Conservation (phyloP, 2,797 vertebrate genomes). For the Parauchenoglanis punctatus region DNA sequence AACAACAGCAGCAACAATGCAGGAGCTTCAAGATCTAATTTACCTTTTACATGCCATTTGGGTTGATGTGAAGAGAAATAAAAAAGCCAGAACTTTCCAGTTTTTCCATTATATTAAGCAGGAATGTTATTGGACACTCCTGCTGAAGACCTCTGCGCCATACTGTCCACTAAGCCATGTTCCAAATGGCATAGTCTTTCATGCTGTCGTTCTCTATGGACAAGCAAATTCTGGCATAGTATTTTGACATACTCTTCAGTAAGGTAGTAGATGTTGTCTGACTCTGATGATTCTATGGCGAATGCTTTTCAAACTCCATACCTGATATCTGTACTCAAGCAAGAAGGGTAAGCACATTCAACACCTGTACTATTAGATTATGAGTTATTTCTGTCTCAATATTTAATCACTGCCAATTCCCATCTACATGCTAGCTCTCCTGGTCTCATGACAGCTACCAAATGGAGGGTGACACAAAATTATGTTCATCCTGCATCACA, state of each 20-base stretch:
- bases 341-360: background rate
- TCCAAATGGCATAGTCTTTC: background rate
- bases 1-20: background rate
- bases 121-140: background rate
- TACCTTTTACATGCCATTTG: background rate
- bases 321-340: background rate
- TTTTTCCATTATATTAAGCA: background rate
- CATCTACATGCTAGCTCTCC: background rate
- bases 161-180: background rate
- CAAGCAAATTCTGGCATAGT: background rate
- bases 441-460: background rate
- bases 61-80: background rate
- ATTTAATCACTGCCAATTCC: background rate
- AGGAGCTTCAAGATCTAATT: background rate
- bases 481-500: background rate
- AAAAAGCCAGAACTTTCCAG: background rate
- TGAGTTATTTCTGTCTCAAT: background rate
- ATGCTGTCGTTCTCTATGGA: background rate
- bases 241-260: background rate
- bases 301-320: background rate
- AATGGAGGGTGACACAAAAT: background rate
- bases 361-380: background rate
- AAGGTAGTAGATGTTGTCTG: background rate
- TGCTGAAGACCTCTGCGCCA: background rate
- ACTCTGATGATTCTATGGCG: background rate